Percentiles rank a stretch among this genome's conserved stretches.
phyloP scores from a whole-genome alignment of 2,113 vertebrate species.

The Rana temporaria region DNA sequence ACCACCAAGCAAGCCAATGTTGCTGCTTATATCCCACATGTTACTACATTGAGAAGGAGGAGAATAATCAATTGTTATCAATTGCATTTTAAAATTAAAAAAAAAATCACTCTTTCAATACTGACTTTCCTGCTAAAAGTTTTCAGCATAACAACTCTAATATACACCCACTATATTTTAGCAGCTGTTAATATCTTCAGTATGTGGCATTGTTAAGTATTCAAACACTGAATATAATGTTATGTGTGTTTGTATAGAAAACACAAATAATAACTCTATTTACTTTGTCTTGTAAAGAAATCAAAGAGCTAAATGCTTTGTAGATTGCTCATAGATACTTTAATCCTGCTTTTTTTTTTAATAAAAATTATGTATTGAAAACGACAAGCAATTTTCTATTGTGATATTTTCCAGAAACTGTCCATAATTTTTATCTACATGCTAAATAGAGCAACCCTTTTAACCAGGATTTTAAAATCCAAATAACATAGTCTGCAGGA shows the following conservation, averaged over 20 bases:
- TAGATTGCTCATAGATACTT: neutral
- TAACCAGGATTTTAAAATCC: conserved; percentile 37
- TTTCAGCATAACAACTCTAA: too few relatives aligned
- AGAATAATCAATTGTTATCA: too few relatives aligned
- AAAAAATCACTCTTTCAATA: too few relatives aligned
- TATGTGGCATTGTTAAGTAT: conserved; percentile 17
- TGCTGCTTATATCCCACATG: too few relatives aligned
- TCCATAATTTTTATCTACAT: neutral
- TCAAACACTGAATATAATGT: neutral
- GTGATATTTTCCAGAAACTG: conserved; percentile 4
- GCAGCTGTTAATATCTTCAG: neutral
- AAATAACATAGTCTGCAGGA: conserved; percentile 36
- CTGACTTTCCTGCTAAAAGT: too few relatives aligned
- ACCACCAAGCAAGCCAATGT: too few relatives aligned
- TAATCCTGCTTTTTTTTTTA: conserved; percentile 18
- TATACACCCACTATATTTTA: neutral
- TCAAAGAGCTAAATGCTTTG: conserved; percentile 14
- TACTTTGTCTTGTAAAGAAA: neutral
- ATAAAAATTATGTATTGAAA: conserved; percentile 16
- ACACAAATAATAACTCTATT: conserved; percentile 10
- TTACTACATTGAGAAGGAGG: too few relatives aligned
- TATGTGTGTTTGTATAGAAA: neutral
- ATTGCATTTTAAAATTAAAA: too few relatives aligned
- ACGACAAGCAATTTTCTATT: conserved; percentile 22
- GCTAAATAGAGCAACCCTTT: conserved; percentile 2